phyloP scores from a whole-genome alignment of 2,113 vertebrate genomes.

The Tyrannus savana region DNA sequence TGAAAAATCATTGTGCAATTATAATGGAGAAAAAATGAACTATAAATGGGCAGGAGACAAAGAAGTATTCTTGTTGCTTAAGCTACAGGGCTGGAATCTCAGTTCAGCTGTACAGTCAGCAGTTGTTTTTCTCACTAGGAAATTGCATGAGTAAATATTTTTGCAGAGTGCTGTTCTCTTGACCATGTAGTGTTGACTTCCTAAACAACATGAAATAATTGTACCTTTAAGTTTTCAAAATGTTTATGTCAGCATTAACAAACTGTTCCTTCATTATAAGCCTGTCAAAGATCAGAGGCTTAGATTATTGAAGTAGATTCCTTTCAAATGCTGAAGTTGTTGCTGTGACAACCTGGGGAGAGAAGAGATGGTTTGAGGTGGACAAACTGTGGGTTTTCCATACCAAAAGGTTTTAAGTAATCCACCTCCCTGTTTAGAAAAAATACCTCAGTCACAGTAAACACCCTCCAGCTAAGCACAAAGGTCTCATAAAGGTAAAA shows the following conservation, averaged over 20 bases:
- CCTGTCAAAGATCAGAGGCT: conserved; percentile 81
- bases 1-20: background rate
- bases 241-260: conserved; percentile 79
- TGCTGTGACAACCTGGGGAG: conserved; percentile 76
- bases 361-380: conserved; percentile 13
- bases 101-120: background rate
- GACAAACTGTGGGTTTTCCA: conserved; percentile 57
- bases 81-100: conserved; percentile 26
- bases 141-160: conserved; percentile 70
- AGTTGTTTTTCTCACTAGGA: conserved; percentile 59
- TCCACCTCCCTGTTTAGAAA: conserved; percentile 11
- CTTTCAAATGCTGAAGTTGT: conserved; percentile 76
- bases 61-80: conserved; percentile 8
- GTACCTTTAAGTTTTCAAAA: conserved; percentile 65
- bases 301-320: conserved; percentile 81
- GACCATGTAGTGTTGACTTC: conserved; percentile 58
- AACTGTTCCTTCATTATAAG: conserved; percentile 80
- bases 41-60: conserved; percentile 7
- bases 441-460: conserved; percentile 15
- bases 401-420: conserved; percentile 54
- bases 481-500: background rate
- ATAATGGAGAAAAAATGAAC: background rate
- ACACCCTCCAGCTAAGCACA: background rate
- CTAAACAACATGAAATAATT: conserved; percentile 68
- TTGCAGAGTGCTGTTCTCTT: conserved; percentile 50